Conservation (phyloP, 1,140 invertebrate genomes). For the Polypedilum pembai region DNA sequence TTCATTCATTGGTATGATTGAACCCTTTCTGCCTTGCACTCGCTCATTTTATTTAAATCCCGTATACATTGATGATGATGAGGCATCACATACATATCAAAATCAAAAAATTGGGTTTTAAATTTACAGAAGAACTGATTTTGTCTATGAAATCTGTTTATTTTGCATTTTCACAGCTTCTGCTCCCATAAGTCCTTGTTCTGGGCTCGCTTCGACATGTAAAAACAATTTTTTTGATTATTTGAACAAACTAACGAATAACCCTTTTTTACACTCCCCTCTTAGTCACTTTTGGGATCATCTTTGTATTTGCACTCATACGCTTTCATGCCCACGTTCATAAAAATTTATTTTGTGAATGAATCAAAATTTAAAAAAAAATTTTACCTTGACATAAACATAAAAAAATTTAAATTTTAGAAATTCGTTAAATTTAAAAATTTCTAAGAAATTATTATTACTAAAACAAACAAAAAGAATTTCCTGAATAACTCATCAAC, state of each 20-base stretch:
- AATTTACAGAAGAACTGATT: background rate
- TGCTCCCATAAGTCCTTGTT: background rate
- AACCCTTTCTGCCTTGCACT: background rate
- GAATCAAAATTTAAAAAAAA: no score
- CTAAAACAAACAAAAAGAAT: no score
- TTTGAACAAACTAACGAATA: constrained; percentile 12
- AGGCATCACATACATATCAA: background rate
- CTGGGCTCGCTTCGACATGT: no score
- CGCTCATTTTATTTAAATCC: background rate
- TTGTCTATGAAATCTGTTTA: background rate
- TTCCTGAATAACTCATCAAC: no score
- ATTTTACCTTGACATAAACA: no score
- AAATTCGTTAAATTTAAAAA: no score
- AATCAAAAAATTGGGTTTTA: background rate
- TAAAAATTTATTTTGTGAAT: no score
- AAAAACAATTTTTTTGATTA: background rate
- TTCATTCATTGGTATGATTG: constrained; percentile 4
- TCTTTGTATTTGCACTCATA: no score
- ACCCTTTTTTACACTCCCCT: background rate
- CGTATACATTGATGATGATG: background rate
- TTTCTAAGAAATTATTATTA: no score
- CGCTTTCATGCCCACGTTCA: no score
- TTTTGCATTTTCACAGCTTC: constrained; percentile 11
- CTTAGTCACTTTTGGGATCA: no score
- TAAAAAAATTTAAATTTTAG: no score